Evolutionary conservation across 2,888 invertebrate genomes (phyloP).

Genomic region (Linnaemya vulpina): DNA sequence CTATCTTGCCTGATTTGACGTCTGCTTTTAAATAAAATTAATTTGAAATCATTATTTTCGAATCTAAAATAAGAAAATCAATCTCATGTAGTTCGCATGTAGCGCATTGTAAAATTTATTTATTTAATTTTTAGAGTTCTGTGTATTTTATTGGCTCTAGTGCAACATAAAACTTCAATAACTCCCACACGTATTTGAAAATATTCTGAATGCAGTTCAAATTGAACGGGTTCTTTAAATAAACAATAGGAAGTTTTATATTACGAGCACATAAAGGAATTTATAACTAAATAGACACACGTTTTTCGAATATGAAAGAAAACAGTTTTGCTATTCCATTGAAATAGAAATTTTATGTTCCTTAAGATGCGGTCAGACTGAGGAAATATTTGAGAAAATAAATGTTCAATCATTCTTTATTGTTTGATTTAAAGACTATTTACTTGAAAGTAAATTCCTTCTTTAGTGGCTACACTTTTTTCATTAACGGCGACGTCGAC

Average conservation of each 20-base stretch:
- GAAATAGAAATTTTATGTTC: neutral
- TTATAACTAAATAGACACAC: neutral
- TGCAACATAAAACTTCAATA: slow-evolving; percentile 28
- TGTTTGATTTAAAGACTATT: no score
- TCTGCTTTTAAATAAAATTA: slow-evolving; percentile 1
- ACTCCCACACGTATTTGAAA: slow-evolving; percentile 25
- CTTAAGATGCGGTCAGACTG: neutral
- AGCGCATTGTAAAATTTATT: neutral
- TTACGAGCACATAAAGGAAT: slow-evolving; percentile 42
- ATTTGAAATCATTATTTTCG: slow-evolving; percentile 8
- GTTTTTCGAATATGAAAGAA: neutral
- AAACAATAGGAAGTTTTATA: slow-evolving; percentile 44
- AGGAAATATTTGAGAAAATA: neutral
- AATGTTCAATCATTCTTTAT: neutral
- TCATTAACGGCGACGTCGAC: no score
- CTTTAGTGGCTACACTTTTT: no score
- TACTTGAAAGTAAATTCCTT: no score
- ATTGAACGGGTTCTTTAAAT: neutral
- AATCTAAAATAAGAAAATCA: neutral
- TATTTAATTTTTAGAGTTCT: slow-evolving; percentile 5
- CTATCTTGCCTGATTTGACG: neutral
- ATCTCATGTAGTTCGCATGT: no score
- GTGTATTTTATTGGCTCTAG: slow-evolving; percentile 11
- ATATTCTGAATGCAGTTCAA: neutral
- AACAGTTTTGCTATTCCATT: neutral